A percentile compares a stretch with the other conserved stretches of the same genome.
Evolutionary conservation across 2,888 invertebrate species (phyloP).

Genomic region (Alloplasta piceator): DNA sequence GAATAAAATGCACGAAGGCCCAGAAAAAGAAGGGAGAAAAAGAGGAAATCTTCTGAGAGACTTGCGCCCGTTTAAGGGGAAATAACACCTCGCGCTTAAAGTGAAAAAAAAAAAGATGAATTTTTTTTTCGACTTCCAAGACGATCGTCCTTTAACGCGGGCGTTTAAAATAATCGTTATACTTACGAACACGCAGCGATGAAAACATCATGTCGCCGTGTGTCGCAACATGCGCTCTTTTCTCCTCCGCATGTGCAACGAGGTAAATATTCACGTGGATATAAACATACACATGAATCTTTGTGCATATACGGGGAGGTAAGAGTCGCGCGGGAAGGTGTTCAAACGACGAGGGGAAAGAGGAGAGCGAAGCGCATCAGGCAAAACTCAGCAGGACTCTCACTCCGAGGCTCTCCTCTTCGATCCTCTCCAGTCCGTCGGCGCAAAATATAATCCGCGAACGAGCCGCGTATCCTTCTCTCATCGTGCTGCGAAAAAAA

Average conservation of each 20-base stretch:
- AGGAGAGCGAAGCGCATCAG: not conserved
- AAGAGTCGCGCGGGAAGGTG: not conserved
- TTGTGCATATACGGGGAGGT: not conserved
- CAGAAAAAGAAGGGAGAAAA: not conserved
- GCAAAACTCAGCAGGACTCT: slow-evolving; percentile 34
- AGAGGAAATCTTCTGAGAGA: not conserved
- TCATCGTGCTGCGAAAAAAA: not conserved
- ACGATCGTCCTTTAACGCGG: slow-evolving; percentile 62
- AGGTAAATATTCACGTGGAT: slow-evolving; percentile 22
- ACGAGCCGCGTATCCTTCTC: slow-evolving; percentile 4
- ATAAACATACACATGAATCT: slow-evolving; percentile 10
- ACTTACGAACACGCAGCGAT: slow-evolving; percentile 69
- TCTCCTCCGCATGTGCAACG: slow-evolving; percentile 34
- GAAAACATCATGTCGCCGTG: slow-evolving; percentile 70
- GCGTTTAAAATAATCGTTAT: slow-evolving; percentile 69
- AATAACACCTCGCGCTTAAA: not conserved
- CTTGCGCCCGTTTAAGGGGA: not conserved
- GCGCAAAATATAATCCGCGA: slow-evolving; percentile 56
- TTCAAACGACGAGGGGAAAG: not conserved
- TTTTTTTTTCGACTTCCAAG: not conserved
- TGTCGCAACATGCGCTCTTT: slow-evolving; percentile 58
- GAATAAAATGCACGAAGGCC: not conserved
- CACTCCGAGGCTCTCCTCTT: slow-evolving; percentile 16
- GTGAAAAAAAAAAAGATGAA: not conserved
- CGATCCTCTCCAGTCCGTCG: slow-evolving; percentile 44